Base-by-base conservation (phyloP, 1,140 invertebrate species). In the Lasioglossum baleicum region DNA sequence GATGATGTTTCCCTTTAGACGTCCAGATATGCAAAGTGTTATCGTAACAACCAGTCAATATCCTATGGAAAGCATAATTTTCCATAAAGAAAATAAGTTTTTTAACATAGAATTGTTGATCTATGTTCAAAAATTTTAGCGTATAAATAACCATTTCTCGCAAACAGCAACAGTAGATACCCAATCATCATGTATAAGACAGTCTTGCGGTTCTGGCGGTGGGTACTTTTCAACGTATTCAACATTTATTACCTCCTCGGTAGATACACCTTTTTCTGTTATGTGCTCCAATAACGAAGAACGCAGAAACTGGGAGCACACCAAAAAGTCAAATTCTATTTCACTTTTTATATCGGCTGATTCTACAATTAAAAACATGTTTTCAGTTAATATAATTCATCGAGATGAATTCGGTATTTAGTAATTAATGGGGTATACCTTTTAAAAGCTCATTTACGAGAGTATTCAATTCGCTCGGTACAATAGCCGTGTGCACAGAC, bases 161-260 rank as follows among this genome's bases (percentile, higher is more conserved):
- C 93, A 92, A 69, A 95, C 94, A 83, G 96, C 95, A 35, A 98
- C 96, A 56, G 97, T 96, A 67, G 96, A 96, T 15, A 99, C 97
- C 98, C 98, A 99, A 92, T 99, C 98, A 93, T 99, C 97, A 91
- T 99, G 98, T 87, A 98, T 94, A 68, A 99, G 93, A 88, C 97
- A 97, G 90, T 99, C 96, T 90, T 98, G 95, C 15, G 98, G 98
- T 88, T 97, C 95, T 0, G 98, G 98, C 5, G 98, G 95, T 64
- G 97, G 97, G 83, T 96, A 95, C 86, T 96, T 95, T 91, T 98
- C 96, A 53, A 99, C 92, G 94, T 99, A 99, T 93, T 99, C 98
- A 69, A 99, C 94, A 75, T 97, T 96, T 82, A 99, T 93, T 40
- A 97, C 96, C 71, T 95, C 94, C 93, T 98, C 97, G 58, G 95